These are phyloP conservation scores for Iselma pallidipennis DNA, from an alignment of 2,888 invertebrate species.

Conservation along the genomic window DNA sequence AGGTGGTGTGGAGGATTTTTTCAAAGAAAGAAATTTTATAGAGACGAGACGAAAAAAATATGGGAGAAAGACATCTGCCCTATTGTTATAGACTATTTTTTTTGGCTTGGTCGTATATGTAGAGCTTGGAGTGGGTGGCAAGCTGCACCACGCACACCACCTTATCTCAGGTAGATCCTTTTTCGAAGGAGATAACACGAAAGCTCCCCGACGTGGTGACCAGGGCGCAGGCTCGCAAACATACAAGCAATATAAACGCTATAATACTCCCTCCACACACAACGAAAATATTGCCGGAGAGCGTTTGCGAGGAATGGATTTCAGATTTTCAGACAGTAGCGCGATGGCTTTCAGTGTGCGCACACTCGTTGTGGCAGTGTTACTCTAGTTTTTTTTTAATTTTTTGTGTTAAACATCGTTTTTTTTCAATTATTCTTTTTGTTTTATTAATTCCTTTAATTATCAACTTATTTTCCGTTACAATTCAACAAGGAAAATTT, in stretches of 20 bases:
- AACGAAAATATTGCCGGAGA: constrained; percentile 2
- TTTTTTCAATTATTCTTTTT: constrained; percentile 26
- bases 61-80: constrained; percentile 31
- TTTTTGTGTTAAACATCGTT: constrained; percentile 23
- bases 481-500: too few relatives aligned
- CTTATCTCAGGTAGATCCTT: constrained; percentile 33
- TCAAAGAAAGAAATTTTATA: background rate
- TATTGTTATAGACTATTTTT: constrained; percentile 20
- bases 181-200: constrained; percentile 15
- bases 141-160: constrained; percentile 39
- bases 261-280: constrained; percentile 13
- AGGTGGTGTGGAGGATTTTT: background rate
- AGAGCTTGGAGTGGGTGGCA: constrained; percentile 45
- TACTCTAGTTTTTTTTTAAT: constrained; percentile 23
- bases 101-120: constrained; percentile 15
- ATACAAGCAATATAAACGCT: background rate
- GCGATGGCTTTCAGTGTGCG: constrained; percentile 34
- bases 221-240: constrained; percentile 12
- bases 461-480: too few relatives aligned
- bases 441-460: constrained; percentile 6
- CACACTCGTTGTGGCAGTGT: constrained; percentile 21
- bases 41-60: background rate
- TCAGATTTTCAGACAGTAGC: constrained; percentile 32
- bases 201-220: constrained; percentile 12
- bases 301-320: constrained; percentile 29